Evolutionary conservation across 2,888 invertebrate species (phyloP), one percentile per base, ranked within the genome.

Genomic region (Sicus ferrugineus): DNA sequence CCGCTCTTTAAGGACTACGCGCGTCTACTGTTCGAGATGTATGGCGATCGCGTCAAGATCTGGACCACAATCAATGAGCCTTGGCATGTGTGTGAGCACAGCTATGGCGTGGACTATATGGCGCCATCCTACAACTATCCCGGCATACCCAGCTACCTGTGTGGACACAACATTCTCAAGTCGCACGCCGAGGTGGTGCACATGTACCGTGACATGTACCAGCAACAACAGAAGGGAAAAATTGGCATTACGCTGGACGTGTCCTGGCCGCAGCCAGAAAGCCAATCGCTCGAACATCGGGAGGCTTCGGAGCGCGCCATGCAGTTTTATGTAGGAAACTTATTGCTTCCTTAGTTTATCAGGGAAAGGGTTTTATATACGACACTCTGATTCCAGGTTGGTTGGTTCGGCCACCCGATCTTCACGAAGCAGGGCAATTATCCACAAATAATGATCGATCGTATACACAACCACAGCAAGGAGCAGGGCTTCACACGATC

Each of bases 41-140:
- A 88, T 74, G 91, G 89, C 0, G 87, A 88, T 75, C 88, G 89
- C 78, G 90, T 92, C 6, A 89, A 89, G 80, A 87, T 88, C 71
- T 93, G 93, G 93, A 89, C 92, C 14, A 93, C 93, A 0, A 89
- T 93, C 74, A 93, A 93, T 79, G 93, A 93, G 79, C 93, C 93
- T 2, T 84, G 86, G 86, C 84, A 85, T 73, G 79, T 86, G 52
- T 86, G 86, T 61, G 86, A 85, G 64, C 84, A 84, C 67, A 81
- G 83, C 23, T 86, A 84, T 70, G 89, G 89, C 2, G 87, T 88
- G 28, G 88, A 88, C 42, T 89, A 87, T 76, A 85, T 89, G 82
- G 90, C 90, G 0, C 90, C 90, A 0, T 87, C 88, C 0, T 81
- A 89, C 71, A 87, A 89, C 75, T 87, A 88, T 19, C 89, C 89